These are phyloP conservation scores for Potorous gilbertii DNA, from an alignment of 2,797 vertebrate species.

Conservation along the genomic window DNA sequence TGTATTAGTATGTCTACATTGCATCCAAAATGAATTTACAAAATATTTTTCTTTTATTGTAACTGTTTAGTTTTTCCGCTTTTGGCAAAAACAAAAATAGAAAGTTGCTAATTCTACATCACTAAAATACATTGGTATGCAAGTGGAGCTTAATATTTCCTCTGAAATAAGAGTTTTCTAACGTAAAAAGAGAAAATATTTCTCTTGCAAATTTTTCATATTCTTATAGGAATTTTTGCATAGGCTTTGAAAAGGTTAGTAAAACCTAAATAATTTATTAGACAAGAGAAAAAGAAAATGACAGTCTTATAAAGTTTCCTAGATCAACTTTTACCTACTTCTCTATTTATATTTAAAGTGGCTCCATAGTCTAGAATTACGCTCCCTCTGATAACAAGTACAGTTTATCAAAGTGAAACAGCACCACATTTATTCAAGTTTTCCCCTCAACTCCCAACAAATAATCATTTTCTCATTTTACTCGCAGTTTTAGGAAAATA, in stretches of 20 bases:
- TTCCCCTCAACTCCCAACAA: not conserved
- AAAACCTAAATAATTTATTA: slow-evolving; percentile 33
- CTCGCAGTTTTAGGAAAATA: slow-evolving; percentile 29
- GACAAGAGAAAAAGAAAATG: not conserved
- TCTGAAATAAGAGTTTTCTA: slow-evolving; percentile 14
- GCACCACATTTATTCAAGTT: slow-evolving; percentile 10
- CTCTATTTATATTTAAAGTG: slow-evolving; percentile 23
- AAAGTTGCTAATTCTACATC: not conserved
- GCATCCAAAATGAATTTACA: slow-evolving; percentile 3
- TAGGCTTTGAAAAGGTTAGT: slow-evolving; percentile 27
- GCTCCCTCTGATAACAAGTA: slow-evolving; percentile 45
- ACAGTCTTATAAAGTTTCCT: not conserved
- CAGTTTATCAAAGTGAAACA: slow-evolving; percentile 22
- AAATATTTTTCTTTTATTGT: not conserved
- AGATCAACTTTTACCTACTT: not conserved
- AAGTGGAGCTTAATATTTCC: not conserved
- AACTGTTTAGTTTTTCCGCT: not conserved
- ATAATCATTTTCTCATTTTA: slow-evolving; percentile 36
- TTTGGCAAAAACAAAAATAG: not conserved
- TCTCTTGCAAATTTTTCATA: slow-evolving; percentile 22
- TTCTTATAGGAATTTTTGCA: slow-evolving; percentile 19
- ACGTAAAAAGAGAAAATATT: slow-evolving; percentile 41
- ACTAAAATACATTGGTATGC: not conserved
- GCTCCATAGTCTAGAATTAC: not conserved
- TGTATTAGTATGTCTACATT: not conserved